Evolutionary conservation across 2,888 invertebrate genomes (phyloP).

Genomic region (Neoascia interrupta): DNA sequence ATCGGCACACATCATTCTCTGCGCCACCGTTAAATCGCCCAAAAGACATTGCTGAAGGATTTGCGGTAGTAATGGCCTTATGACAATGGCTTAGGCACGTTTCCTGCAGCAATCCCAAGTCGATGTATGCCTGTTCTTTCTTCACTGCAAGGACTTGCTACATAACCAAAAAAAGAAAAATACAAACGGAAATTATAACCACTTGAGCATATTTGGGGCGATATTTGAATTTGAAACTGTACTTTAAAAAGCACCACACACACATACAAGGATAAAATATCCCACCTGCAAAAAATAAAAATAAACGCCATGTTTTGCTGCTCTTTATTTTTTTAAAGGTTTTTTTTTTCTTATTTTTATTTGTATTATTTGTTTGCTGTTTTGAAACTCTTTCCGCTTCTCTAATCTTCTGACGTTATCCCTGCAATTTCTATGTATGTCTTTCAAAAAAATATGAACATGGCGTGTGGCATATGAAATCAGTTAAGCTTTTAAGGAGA

Average conservation of each 20-base stretch:
- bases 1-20: background rate
- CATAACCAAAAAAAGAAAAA: conserved; percentile 10
- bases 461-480: conserved; percentile 22
- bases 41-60: conserved; percentile 44
- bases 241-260: no score
- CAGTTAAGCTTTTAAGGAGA: conserved; percentile 5
- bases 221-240: conserved; percentile 51
- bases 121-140: conserved; percentile 11
- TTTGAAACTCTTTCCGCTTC: conserved; percentile 14
- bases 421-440: conserved; percentile 42
- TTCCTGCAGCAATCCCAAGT: background rate
- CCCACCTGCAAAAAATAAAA: background rate
- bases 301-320: background rate
- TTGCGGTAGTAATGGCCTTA: conserved; percentile 53
- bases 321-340: background rate
- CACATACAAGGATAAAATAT: background rate
- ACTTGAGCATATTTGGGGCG: conserved; percentile 1
- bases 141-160: background rate
- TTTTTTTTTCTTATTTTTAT: background rate
- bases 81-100: conserved; percentile 61
- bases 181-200: conserved; percentile 25
- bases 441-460: conserved; percentile 23
- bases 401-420: conserved; percentile 38
- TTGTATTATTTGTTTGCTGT: conserved; percentile 20
- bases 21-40: conserved; percentile 36